Evolutionary conservation across 2,797 vertebrate species (phyloP).

Genomic region (Buphagus erythrorhynchus): DNA sequence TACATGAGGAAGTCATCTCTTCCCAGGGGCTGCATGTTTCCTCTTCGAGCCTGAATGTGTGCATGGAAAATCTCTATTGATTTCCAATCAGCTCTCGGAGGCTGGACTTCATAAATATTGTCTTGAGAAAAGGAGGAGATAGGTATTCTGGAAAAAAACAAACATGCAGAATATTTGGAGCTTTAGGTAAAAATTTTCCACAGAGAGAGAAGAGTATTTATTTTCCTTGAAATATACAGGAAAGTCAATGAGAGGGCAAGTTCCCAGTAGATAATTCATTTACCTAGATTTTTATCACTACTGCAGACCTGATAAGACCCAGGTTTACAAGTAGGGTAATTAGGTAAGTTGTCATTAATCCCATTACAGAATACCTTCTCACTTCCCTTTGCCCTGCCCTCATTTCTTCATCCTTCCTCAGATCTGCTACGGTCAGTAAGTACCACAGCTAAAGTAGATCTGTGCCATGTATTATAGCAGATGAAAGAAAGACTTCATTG

Average conservation of each 20-base stretch:
- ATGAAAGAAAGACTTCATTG: neutral
- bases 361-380: neutral
- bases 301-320: neutral
- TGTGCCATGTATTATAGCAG: neutral
- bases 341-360: constrained; percentile 41
- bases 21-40: constrained; percentile 84
- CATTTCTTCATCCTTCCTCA: constrained; percentile 33
- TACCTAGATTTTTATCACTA: neutral
- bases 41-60: constrained; percentile 85
- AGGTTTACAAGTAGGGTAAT: constrained; percentile 56
- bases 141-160: constrained; percentile 78
- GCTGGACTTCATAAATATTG: constrained; percentile 87
- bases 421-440: neutral
- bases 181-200: neutral
- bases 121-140: constrained; percentile 89
- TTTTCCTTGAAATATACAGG: neutral
- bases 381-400: constrained; percentile 33
- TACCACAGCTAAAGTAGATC: neutral
- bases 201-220: neutral
- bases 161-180: neutral
- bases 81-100: constrained; percentile 83
- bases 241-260: neutral
- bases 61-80: constrained; percentile 87
- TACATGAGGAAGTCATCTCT: constrained; percentile 89
- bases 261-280: neutral